Evolutionary conservation across 2,113 vertebrate species (phyloP).

Genomic region (Rallus limicola): DNA sequence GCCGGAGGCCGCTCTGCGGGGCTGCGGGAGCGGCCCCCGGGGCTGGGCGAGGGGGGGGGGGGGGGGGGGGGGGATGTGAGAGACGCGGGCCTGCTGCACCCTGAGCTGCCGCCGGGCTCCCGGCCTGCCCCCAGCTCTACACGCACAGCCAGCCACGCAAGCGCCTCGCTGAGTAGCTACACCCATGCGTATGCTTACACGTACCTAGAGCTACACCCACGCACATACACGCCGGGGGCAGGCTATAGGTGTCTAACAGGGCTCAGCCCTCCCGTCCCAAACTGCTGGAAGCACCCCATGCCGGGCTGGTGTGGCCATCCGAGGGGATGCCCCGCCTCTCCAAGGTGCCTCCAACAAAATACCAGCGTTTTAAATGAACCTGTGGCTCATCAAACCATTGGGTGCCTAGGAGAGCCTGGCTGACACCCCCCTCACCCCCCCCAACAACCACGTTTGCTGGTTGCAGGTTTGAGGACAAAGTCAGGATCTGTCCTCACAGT

Average conservation of each 20-base stretch:
- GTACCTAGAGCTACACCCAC: not conserved
- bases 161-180: not conserved
- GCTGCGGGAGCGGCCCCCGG: no score
- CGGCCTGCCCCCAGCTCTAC: no score
- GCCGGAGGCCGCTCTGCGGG: not conserved
- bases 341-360: no score
- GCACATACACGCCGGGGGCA: rapidly evolving
- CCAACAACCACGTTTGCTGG: rapidly evolving
- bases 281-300: no score
- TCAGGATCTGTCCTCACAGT: not conserved
- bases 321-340: no score
- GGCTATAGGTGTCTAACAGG: not conserved
- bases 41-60: no score
- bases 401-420: no score
- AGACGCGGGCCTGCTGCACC: not conserved
- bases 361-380: rapidly evolving
- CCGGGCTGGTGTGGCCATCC: no score
- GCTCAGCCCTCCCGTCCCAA: no score
- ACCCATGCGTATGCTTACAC: rapidly evolving
- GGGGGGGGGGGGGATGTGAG: not conserved
- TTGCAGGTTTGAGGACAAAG: not conserved
- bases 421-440: not conserved
- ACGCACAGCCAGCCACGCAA: no score
- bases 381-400: rapidly evolving
- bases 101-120: not conserved